These are phyloP conservation scores for Rhagium mordax DNA, from an alignment of 2,888 invertebrate genomes.

Conservation along the genomic window DNA sequence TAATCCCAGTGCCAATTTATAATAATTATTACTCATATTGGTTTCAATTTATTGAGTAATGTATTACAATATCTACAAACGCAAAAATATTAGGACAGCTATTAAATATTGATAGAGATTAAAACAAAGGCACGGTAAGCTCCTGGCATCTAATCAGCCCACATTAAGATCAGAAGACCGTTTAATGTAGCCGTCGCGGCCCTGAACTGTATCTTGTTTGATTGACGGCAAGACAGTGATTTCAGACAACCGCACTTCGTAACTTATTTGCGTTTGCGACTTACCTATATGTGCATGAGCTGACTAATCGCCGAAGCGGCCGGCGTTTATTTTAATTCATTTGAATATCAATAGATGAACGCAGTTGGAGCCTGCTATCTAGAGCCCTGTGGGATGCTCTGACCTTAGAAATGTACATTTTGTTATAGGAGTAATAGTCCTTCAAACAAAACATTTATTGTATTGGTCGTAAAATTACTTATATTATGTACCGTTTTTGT, in stretches of 20 bases:
- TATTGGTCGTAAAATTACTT: constrained; percentile 10
- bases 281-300: constrained; percentile 9
- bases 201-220: constrained; percentile 34
- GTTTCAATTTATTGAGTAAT: not conserved
- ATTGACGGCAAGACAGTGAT: constrained; percentile 35
- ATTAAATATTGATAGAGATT: not conserved
- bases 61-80: not conserved
- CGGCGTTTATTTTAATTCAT: constrained; percentile 19
- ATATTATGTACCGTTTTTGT: constrained; percentile 20
- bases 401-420: constrained; percentile 26
- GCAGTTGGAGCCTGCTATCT: constrained; percentile 19
- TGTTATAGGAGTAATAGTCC: constrained; percentile 16
- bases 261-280: constrained; percentile 31
- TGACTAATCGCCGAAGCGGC: constrained; percentile 17
- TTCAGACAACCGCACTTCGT: constrained; percentile 26
- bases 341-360: constrained; percentile 26
- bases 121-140: constrained; percentile 18
- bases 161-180: constrained; percentile 14
- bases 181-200: constrained; percentile 30
- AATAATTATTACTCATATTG: too few species aligned
- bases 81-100: not conserved
- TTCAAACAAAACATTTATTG: constrained; percentile 23
- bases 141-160: constrained; percentile 18
- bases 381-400: constrained; percentile 25
- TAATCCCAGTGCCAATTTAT: too few species aligned